Base-by-base conservation (phyloP, 2,113 vertebrate species). In the Sinocyclocheilus grahami region DNA sequence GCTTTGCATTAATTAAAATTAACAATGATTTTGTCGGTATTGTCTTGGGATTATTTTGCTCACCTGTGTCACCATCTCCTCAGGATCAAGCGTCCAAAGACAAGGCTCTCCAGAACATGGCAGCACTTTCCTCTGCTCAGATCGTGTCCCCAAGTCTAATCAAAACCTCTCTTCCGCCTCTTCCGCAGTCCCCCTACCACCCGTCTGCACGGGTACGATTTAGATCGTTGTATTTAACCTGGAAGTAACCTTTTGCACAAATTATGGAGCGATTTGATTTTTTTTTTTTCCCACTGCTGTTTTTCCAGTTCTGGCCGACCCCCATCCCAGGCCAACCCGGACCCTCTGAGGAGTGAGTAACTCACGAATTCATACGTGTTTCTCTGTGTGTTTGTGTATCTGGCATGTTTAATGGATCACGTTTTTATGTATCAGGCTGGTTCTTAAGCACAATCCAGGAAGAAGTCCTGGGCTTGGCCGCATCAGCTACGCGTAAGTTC, bases 51-150 rank as follows among this genome's bases (percentile, higher is more conserved):
- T 55, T 24, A 7, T 58, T 62, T 10, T 10, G 27, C 86, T 83
- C 51, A 85, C 78, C 16, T 14, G 12, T 74, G 16, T 77, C n/a
- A 63, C 0, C 42, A 80, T 72, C 78, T 82, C 39, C 76, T 22
- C 60, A 99, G 98, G 98, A 99, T 94, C 98, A 99, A 92, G 97
- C 97, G 30, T 99, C 98, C 46, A 99, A 99, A 94, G 98, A 99
- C 91, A 99, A 99, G 94, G 97, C 97, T 89, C 95, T 98, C 88
- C 98, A 99, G 95, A 99, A 97, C 92, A 99, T 99, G 98, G 97
- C 98, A 0, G 96, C 97, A 33, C 96, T 99, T 92, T 99, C 98
- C 2, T 99, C 98, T 0, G 98, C 98, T 14, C 98, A 99, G 95
- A 99, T 99, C 0, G 98, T 99, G 87, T 99, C 98, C 0, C 97